Evolutionary conservation across 2,113 vertebrate genomes (phyloP), one percentile per base, ranked within the genome.

Genomic region (Carassius auratus): DNA sequence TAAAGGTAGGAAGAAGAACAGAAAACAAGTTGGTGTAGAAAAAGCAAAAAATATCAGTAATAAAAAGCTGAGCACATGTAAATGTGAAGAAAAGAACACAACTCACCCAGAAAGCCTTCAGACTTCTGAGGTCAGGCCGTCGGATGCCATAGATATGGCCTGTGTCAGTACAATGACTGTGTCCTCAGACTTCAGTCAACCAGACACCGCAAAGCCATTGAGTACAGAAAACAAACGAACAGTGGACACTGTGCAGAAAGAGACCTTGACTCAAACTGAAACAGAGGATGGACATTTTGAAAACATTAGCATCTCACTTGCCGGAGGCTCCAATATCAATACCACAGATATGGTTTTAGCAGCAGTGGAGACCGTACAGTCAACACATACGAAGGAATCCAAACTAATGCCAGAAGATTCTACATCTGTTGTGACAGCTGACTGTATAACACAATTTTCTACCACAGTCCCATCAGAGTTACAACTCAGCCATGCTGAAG

Each of bases 141-240:
- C n/a, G 3, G 55, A 78, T 10, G 0, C 36, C 14, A 73, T 50
- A 55, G 74, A 55, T 33, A 83, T 52, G 3, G 42, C 8, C 42
- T 42, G 42, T 42, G 42, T 42, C 42, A 42, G 42, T 61, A 12
- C 36, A 50, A 17, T 19, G 19, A 68, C 21, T 48, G 48, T 21
- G 26, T 71, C 85, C 55, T 74, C 15, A 83, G 64, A 48, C 8
- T 61, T 3, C 7, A 78, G 66, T 50, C 36, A 82, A 2, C 64
- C 73, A 78, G 76, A 89, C 19, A 81, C 21, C 33, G 7, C 55
- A n/a, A 77, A 59, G 6, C 76, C 66, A 38, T 36, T 82, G 52
- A 61, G 79, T 8, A 38, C 68, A 87, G 77, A 61, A 81, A 74
- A 8, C 7, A 45, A 88, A 77, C 73, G 75, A 61, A 1, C 17